phyloP scores from a whole-genome alignment of 1,140 invertebrate genomes.

The Fragariocoptes setiger region DNA sequence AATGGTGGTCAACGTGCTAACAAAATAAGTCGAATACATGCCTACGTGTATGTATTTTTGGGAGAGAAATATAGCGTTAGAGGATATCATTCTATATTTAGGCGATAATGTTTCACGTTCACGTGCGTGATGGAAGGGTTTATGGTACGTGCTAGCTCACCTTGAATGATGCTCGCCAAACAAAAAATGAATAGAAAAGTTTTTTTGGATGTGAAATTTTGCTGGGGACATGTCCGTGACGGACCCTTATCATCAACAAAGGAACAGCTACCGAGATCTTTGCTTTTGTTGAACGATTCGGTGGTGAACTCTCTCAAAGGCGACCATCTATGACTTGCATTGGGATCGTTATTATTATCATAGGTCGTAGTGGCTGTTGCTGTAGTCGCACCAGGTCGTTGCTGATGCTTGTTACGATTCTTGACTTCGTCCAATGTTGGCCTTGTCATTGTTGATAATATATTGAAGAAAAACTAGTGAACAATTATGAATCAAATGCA shows the following conservation, averaged over 20 bases:
- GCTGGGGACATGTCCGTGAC: background rate
- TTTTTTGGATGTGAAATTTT: constrained; percentile 43
- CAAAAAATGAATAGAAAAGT: constrained; percentile 58
- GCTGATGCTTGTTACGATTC: too few relatives aligned
- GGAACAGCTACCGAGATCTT: background rate
- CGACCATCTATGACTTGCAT: background rate
- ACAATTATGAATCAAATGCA: too few relatives aligned
- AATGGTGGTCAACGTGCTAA: constrained; percentile 78
- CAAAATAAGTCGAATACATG: constrained; percentile 81
- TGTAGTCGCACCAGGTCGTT: too few relatives aligned
- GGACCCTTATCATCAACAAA: background rate
- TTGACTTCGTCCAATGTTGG: too few relatives aligned
- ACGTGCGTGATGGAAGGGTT: too few relatives aligned
- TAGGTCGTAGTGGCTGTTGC: background rate
- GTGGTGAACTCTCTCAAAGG: background rate
- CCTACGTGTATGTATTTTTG: too few relatives aligned
- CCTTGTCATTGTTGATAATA: too few relatives aligned
- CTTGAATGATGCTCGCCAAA: constrained; percentile 34
- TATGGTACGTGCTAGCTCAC: too few relatives aligned
- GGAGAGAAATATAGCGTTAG: too few relatives aligned
- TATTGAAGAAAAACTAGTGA: too few relatives aligned
- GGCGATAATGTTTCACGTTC: too few relatives aligned
- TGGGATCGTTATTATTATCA: background rate
- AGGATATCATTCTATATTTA: too few relatives aligned
- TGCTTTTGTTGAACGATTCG: background rate